Percentiles rank a stretch among this genome's conserved stretches.
Evolutionary conservation across 1,140 invertebrate genomes (phyloP).

Genomic region (Caenorhabditis latens): DNA sequence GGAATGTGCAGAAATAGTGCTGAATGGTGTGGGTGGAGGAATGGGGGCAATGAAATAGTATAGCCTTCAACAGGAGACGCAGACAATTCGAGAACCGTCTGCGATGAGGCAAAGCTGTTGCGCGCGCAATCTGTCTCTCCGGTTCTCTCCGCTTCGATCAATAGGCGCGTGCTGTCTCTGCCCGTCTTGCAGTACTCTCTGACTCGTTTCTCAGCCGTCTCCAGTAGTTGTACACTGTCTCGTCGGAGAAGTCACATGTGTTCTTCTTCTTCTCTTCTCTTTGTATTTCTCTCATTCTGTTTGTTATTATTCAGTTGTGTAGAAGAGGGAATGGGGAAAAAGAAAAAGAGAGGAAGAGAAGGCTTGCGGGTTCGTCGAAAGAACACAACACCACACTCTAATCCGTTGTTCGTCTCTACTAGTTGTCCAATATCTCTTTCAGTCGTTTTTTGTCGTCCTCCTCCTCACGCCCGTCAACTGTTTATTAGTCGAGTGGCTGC

Average conservation of each 20-base stretch:
- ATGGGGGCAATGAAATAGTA: conserved; percentile 9
- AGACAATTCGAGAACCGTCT: conserved; percentile 45
- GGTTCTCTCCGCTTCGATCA: conserved; percentile 20
- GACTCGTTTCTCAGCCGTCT: background rate
- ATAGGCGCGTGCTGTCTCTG: conserved; percentile 53
- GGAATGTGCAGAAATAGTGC: conserved; percentile 1
- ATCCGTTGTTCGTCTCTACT: conserved; percentile 45
- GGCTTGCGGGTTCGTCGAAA: conserved; percentile 29
- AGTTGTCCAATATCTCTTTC: conserved; percentile 36
- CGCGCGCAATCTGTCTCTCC: conserved; percentile 20
- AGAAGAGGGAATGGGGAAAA: background rate
- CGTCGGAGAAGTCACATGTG: conserved; percentile 23
- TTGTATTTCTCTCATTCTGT: conserved; percentile 56
- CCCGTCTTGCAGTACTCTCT: conserved; percentile 44
- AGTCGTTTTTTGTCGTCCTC: conserved; percentile 42
- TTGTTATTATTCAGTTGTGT: conserved; percentile 47
- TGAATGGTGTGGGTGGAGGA: background rate
- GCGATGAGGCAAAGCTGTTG: background rate
- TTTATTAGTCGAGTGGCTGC: conserved; percentile 50
- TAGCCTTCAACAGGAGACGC: background rate
- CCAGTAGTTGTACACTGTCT: background rate
- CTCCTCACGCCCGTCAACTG: conserved; percentile 2
- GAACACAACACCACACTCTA: conserved; percentile 52
- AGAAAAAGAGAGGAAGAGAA: background rate
- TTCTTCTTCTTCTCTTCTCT: conserved; percentile 2